phyloP scores from a whole-genome alignment of 2,888 invertebrate species.

The Cinara cedri region DNA sequence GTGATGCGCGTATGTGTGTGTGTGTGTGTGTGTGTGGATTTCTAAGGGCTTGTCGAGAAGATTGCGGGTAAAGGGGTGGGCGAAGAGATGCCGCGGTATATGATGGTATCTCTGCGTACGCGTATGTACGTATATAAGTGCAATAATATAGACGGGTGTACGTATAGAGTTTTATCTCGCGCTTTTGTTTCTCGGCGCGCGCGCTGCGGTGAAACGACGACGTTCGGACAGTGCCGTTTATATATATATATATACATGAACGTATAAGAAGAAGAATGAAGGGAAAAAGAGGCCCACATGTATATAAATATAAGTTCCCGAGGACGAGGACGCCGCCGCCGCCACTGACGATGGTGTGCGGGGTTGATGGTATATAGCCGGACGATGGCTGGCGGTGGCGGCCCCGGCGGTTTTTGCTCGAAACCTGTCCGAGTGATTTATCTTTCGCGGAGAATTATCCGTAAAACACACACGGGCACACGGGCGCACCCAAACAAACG shows the following conservation, averaged over 20 bases:
- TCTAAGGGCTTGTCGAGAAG: slow-evolving; percentile 26
- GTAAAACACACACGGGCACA: slow-evolving; percentile 11
- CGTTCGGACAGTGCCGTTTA: not conserved
- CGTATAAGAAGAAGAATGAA: slow-evolving; percentile 37
- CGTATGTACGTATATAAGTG: no score
- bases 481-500: not conserved
- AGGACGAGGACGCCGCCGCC: no score
- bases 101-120: no score
- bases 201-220: not conserved
- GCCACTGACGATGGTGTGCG: not conserved
- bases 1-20: not conserved
- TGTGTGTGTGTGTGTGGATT: slow-evolving; percentile 34
- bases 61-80: not conserved
- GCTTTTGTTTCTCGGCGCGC: slow-evolving; percentile 40
- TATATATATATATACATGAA: no score
- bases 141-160: no score
- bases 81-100: no score
- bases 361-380: not conserved
- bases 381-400: not conserved
- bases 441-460: slow-evolving; percentile 52
- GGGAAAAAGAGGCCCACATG: slow-evolving; percentile 27
- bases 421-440: slow-evolving; percentile 56
- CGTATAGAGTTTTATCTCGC: slow-evolving; percentile 49
- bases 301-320: slow-evolving; percentile 28
- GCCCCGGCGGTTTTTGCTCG: slow-evolving; percentile 51